Evolutionary conservation across 2,113 vertebrate genomes (phyloP), one percentile per base, ranked within the genome.

Genomic region (Clarias batrachus): DNA sequence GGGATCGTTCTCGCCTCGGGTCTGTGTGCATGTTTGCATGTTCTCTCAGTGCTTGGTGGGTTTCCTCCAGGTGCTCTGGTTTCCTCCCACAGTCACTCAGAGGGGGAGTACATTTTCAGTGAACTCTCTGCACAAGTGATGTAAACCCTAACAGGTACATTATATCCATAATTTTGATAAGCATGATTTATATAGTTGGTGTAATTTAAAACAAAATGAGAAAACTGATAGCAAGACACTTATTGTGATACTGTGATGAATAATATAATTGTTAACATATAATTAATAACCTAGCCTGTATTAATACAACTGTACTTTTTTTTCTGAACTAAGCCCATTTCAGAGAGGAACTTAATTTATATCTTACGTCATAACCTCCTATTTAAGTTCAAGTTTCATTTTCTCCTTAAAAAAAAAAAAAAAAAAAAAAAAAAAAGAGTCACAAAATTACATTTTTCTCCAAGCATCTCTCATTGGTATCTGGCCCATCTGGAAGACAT

Each of bases 401-500:
- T 27, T 10, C 73, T n/a, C 54, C 13, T 16, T 54, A 77, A 76
- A 27, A 19, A 77, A 19, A 77, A 77, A 76, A 27, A 19, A 19
- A 77, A 77, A 76, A 27, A 19, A 77, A 9, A 30, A 23, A 59
- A 7, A 4, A 2, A 83, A 21, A 56, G 3, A 13, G 12, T 57
- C 1, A 27, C 6, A 68, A 30, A 21, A 48, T 63, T 85, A 0
- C 17, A 16, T 85, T 77, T 76, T 78, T 52, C 25, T 66, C 33
- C 37, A 83, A n/a, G 27, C 57, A 82, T 83, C 12, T 37, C 48
- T 82, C 37, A 19, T 21, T 21, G 65, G 21, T 71, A 81, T 82
- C 85, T 57, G 23, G 86, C 41, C 80, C 86, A 87, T 87, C 80
- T 87, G 86, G 79, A 82, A 74, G 62, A 41, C 27, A 78, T 6